These are phyloP conservation scores for Megaleporinus macrocephalus DNA, from an alignment of 2,113 vertebrate species.

Conservation along the genomic window DNA sequence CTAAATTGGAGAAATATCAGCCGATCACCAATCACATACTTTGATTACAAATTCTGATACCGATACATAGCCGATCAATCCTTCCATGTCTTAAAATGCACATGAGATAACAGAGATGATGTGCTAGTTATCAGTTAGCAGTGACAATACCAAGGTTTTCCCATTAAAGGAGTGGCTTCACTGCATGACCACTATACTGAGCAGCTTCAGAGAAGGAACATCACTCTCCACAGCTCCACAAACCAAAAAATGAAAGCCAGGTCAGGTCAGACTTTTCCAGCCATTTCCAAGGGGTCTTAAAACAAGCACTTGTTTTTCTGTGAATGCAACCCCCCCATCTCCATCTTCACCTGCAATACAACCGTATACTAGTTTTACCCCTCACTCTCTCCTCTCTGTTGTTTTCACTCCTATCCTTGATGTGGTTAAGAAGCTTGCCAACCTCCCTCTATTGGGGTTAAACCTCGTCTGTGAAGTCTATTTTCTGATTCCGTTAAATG, in stretches of 20 bases:
- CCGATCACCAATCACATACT: no score
- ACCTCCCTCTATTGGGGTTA: conserved; percentile 47
- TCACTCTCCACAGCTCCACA: not conserved
- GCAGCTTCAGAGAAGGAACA: not conserved
- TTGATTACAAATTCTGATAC: no score
- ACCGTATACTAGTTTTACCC: not conserved
- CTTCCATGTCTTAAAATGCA: no score
- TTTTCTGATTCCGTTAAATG: conserved; percentile 55
- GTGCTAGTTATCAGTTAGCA: no score
- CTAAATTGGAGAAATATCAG: no score
- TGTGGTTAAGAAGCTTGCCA: conserved; percentile 48
- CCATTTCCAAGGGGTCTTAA: not conserved
- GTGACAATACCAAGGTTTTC: no score
- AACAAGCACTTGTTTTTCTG: not conserved
- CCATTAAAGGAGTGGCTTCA: no score
- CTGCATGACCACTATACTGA: not conserved
- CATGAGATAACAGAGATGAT: no score
- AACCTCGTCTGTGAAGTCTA: conserved; percentile 44
- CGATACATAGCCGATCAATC: no score
- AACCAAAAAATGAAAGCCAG: not conserved
- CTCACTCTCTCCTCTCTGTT: conserved; percentile 26
- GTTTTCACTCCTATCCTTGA: conserved; percentile 40
- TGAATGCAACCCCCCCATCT: not conserved
- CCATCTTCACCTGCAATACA: not conserved
- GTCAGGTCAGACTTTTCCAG: not conserved